A percentile compares a stretch with the other conserved stretches of the same genome.
Conservation (phyloP, 2,113 vertebrate species). For the Seriola rivoliana region DNA sequence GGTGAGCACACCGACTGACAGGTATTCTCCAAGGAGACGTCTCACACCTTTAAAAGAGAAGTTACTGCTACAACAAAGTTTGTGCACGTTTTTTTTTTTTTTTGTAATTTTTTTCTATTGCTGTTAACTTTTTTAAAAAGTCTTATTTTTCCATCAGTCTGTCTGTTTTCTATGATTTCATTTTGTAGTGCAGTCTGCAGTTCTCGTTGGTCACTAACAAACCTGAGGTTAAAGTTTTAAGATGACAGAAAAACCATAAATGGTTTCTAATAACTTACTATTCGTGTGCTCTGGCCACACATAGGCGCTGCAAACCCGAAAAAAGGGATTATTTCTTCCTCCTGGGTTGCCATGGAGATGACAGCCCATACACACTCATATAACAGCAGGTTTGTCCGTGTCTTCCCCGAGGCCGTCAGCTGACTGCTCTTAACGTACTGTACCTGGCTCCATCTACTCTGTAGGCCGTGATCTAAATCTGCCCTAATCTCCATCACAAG, state of each 20-base stretch:
- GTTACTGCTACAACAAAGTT: neutral
- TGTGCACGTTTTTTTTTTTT: neutral
- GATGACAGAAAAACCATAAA: neutral
- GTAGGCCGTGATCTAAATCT: constrained; percentile 70
- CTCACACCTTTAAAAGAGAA: neutral
- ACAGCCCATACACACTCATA: constrained; percentile 7
- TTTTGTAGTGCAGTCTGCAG: neutral
- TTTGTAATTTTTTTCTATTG: neutral
- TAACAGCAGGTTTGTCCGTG: constrained; percentile 26
- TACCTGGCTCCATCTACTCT: constrained; percentile 60
- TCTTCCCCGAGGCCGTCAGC: constrained; percentile 39
- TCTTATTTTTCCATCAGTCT: neutral
- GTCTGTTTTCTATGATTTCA: neutral
- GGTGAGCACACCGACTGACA: neutral
- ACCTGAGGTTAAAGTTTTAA: neutral
- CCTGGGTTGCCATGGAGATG: constrained; percentile 34
- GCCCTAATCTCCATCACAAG: constrained; percentile 78
- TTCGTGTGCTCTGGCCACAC: neutral
- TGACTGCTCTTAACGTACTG: constrained; percentile 59
- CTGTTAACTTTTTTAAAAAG: neutral
- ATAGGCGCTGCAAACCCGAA: constrained; percentile 8
- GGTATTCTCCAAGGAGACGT: constrained; percentile 4
- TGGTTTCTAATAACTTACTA: constrained; percentile 10
- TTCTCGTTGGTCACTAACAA: neutral
- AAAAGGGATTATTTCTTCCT: neutral